Evolutionary conservation across 2,888 invertebrate species (phyloP).

Genomic region (Heliconius hortense): DNA sequence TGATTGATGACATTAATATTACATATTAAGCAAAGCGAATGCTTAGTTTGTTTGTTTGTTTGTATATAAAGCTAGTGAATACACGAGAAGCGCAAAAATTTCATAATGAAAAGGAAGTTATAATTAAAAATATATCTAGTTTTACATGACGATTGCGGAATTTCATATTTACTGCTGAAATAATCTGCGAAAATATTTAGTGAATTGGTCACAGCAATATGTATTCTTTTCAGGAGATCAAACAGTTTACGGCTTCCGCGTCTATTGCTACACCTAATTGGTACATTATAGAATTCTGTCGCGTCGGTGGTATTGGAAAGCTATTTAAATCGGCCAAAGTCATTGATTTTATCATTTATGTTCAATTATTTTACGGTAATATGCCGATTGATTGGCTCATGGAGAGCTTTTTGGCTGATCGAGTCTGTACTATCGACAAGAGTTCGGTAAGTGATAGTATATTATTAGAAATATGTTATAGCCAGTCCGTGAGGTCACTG

Average conservation of each 20-base stretch:
- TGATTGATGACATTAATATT: background rate
- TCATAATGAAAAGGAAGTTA: background rate
- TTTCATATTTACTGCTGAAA: background rate
- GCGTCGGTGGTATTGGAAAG: conserved; percentile 97
- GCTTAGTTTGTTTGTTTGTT: background rate
- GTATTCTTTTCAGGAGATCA: conserved; percentile 59
- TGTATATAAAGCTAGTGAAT: too few species aligned
- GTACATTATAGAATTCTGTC: conserved; percentile 96
- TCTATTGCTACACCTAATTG: conserved; percentile 84
- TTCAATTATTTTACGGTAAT: conserved; percentile 96
- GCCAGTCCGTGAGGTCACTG: too few species aligned
- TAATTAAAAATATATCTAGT: background rate
- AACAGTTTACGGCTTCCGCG: conserved; percentile 51
- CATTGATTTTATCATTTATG: conserved; percentile 93
- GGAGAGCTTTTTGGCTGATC: conserved; percentile 93
- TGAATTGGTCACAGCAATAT: background rate
- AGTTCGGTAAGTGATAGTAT: conserved; percentile 81
- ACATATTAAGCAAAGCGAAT: conserved; percentile 18
- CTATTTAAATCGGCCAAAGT: conserved; percentile 95
- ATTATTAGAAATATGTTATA: too few species aligned
- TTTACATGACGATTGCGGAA: background rate
- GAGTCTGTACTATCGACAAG: conserved; percentile 92
- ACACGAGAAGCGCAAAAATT: background rate
- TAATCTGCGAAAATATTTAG: conserved; percentile 7
- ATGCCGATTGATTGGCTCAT: conserved; percentile 99